These are phyloP conservation scores for Drosophila tripunctata DNA, from an alignment of 2,888 invertebrate genomes.

Conservation along the genomic window DNA sequence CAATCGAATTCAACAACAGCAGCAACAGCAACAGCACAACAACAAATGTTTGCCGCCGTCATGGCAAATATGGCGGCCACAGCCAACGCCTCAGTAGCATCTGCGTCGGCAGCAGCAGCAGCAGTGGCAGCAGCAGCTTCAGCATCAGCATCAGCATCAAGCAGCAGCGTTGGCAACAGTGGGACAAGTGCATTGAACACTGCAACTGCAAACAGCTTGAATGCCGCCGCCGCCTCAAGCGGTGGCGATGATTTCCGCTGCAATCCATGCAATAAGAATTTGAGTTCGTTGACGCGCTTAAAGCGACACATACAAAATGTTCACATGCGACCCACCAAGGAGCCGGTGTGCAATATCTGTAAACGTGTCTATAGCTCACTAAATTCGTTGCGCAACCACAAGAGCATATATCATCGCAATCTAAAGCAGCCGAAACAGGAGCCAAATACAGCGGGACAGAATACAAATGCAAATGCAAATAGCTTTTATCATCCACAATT, in stretches of 20 bases:
- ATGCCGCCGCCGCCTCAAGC: constrained; percentile 76
- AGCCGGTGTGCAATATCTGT: constrained; percentile 96
- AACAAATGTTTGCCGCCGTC: constrained; percentile 81
- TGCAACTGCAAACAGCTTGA: constrained; percentile 64
- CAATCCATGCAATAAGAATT: constrained; percentile 96
- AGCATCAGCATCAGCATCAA: constrained; percentile 33
- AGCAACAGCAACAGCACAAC: constrained; percentile 63
- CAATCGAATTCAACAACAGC: too few species aligned
- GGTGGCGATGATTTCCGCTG: constrained; percentile 93
- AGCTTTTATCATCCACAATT: constrained; percentile 69
- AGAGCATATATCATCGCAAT: constrained; percentile 95
- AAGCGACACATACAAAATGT: constrained; percentile 96
- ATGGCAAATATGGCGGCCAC: constrained; percentile 81
- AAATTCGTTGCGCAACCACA: constrained; percentile 95
- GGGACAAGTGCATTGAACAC: constrained; percentile 60
- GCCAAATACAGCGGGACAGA: constrained; percentile 56
- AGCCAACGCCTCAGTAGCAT: constrained; percentile 58
- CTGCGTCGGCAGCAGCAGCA: constrained; percentile 53
- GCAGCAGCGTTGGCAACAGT: constrained; percentile 55
- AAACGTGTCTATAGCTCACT: constrained; percentile 96
- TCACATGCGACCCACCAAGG: constrained; percentile 94
- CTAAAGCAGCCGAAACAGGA: constrained; percentile 88
- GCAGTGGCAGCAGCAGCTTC: constrained; percentile 24
- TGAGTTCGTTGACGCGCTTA: constrained; percentile 93
- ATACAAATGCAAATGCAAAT: constrained; percentile 41